phyloP scores from a whole-genome alignment of 2,113 vertebrate species.

The Siniperca knerii region DNA sequence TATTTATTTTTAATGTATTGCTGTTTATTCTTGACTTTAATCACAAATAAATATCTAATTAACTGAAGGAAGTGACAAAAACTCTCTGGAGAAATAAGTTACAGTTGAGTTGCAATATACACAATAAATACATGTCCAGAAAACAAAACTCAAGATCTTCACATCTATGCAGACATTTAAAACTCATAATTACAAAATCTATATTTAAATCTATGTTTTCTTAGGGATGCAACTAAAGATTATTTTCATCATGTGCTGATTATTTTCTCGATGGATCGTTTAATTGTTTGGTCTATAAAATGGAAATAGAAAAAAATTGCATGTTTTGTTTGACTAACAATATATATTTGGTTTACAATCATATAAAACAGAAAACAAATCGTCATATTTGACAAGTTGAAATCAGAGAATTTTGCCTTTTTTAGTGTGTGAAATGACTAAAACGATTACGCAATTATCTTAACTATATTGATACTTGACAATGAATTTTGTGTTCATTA shows the following conservation, averaged over 20 bases:
- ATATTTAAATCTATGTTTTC: background rate
- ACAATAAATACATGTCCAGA: background rate
- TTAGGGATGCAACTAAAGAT: background rate
- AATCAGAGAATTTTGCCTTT: too few species aligned
- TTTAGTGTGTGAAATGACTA: too few species aligned
- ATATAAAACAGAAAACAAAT: background rate
- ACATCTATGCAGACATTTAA: background rate
- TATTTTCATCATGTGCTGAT: background rate
- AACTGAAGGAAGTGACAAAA: conserved; percentile 24
- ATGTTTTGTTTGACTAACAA: too few species aligned
- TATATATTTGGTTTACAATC: background rate
- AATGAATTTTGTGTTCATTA: background rate
- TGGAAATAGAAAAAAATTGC: background rate
- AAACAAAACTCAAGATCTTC: background rate
- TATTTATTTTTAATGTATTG: conserved; percentile 11
- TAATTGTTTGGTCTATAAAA: background rate
- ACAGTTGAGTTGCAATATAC: background rate
- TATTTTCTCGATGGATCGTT: background rate
- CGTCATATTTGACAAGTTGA: background rate
- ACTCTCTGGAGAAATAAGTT: conserved; percentile 23
- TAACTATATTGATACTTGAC: background rate
- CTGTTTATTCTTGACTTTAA: conserved; percentile 30
- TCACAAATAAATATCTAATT: conserved; percentile 41
- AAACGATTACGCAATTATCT: background rate
- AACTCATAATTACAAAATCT: conserved; percentile 10